Percentiles rank a stretch among this genome's conserved stretches.
These are phyloP conservation scores for Eulemur coronatus DNA, from an alignment of 2,797 vertebrate species.

Conservation along the genomic window DNA sequence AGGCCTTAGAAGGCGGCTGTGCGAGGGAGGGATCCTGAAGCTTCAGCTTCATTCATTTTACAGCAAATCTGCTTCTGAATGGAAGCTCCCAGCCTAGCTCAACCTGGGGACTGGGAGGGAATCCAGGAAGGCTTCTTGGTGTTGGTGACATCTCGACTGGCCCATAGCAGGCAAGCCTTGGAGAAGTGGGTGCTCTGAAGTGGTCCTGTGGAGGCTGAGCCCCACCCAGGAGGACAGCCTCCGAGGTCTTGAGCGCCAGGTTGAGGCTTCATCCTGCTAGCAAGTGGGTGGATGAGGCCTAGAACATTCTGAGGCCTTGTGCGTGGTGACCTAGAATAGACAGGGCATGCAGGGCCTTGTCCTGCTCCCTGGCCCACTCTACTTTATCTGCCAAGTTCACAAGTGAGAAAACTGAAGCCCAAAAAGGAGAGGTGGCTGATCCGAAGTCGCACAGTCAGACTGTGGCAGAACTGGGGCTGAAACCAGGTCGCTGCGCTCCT, in stretches of 20 bases:
- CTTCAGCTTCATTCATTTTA: background rate
- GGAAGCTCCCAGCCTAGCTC: background rate
- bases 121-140: background rate
- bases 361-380: too few relatives aligned
- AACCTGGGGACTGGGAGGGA: background rate
- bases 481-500: too few relatives aligned
- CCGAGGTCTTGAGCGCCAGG: background rate
- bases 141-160: background rate
- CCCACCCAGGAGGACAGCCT: fast-evolving
- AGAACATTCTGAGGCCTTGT: background rate
- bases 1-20: background rate
- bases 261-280: too few relatives aligned
- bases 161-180: background rate
- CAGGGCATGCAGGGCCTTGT: fast-evolving
- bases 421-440: background rate
- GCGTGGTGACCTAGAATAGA: background rate
- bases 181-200: background rate
- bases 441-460: background rate
- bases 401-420: background rate
- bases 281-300: fast-evolving
- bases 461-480: too few relatives aligned
- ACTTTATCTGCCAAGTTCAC: background rate
- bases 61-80: background rate
- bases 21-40: background rate
- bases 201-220: fast-evolving